Evolutionary conservation across 2,113 vertebrate genomes (phyloP).

Genomic region (Passer domesticus): DNA sequence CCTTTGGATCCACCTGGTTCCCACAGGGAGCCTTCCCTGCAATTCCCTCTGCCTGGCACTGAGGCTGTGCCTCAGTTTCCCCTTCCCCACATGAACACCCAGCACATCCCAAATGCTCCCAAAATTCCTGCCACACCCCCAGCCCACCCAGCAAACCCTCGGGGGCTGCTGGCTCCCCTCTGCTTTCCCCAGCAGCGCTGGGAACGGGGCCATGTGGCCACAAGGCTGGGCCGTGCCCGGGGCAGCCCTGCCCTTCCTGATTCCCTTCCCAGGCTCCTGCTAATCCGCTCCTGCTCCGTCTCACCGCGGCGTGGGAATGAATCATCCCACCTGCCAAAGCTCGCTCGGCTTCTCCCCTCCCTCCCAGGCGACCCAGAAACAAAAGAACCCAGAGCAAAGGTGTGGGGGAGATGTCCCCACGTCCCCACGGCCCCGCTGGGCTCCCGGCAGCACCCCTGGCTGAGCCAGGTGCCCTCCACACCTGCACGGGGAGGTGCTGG

Average conservation of each 20-base stretch:
- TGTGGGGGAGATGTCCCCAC: neutral
- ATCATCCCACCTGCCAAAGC: slow-evolving; percentile 6
- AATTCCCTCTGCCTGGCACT: neutral
- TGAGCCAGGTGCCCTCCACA: neutral
- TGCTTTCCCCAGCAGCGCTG: neutral
- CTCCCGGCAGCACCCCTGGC: neutral
- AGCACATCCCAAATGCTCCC: neutral
- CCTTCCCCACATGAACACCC: neutral
- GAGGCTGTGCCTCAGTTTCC: neutral
- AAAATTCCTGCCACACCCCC: fast-evolving
- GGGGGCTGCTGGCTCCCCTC: neutral
- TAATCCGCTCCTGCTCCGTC: neutral
- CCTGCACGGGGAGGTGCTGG: neutral
- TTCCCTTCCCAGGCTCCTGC: slow-evolving; percentile 11
- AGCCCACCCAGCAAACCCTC: neutral
- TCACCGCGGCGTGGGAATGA: slow-evolving; percentile 39
- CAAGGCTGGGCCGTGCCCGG: slow-evolving; percentile 10
- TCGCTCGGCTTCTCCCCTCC: neutral
- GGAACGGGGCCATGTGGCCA: neutral
- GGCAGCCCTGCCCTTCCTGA: slow-evolving; percentile 45
- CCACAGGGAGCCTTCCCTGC: neutral
- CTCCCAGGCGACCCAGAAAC: neutral
- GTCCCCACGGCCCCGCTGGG: neutral
- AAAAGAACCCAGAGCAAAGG: neutral
- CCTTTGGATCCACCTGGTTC: neutral